phyloP scores from a whole-genome alignment of 92 coral and sea anemone species.

The Blastomussa wellsi region DNA sequence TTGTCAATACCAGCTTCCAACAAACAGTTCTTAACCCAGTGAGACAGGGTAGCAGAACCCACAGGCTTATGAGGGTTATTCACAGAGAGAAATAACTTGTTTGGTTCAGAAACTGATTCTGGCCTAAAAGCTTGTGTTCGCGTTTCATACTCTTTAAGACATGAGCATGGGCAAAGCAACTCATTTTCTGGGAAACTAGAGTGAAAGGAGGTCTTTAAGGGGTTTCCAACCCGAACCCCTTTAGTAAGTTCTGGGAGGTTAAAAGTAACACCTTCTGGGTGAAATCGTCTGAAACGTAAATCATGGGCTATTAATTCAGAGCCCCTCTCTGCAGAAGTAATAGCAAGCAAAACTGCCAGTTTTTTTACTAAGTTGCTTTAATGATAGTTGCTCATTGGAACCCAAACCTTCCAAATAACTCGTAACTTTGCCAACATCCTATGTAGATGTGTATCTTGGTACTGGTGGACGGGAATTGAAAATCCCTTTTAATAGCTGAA shows the following conservation, averaged over 20 bases:
- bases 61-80: constrained; percentile 45
- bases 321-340: constrained; percentile 44
- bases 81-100: constrained; percentile 33
- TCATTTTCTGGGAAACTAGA: constrained; percentile 32
- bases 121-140: constrained; percentile 34
- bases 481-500: constrained; percentile 34
- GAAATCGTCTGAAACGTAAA: constrained; percentile 40
- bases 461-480: constrained; percentile 29
- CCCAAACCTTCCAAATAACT: constrained; percentile 27
- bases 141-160: constrained; percentile 45
- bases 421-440: constrained; percentile 37
- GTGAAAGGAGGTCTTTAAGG: constrained; percentile 36
- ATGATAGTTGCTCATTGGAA: constrained; percentile 30
- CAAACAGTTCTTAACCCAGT: constrained; percentile 46
- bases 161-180: constrained; percentile 41
- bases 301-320: constrained; percentile 41
- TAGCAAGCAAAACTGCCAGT: constrained; percentile 39
- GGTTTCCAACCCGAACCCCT: constrained; percentile 31
- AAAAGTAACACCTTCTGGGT: constrained; percentile 50
- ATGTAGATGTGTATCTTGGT: constrained; percentile 34
- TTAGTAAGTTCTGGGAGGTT: constrained; percentile 46
- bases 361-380: constrained; percentile 34
- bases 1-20: constrained; percentile 35
- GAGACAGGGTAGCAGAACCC: constrained; percentile 28
- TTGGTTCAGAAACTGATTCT: constrained; percentile 21